Percentiles rank a stretch among this genome's conserved stretches.
These are phyloP conservation scores for Pseudolaguvia tuberculata DNA, from an alignment of 2,113 vertebrate species.

Conservation along the genomic window DNA sequence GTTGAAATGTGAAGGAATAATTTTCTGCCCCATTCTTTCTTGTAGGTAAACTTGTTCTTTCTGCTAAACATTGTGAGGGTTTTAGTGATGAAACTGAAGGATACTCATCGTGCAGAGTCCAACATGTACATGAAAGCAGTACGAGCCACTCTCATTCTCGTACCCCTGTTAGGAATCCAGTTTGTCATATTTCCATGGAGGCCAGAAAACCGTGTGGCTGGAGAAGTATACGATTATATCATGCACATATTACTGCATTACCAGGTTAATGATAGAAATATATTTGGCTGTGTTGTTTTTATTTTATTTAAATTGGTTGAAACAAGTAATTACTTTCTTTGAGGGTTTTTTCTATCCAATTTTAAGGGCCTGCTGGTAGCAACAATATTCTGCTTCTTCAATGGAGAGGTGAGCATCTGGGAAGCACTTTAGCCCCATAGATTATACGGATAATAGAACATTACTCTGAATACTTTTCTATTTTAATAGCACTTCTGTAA, in stretches of 20 bases:
- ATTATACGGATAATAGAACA: not conserved
- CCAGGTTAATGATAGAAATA: slow-evolving; percentile 72
- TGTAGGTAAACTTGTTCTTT: slow-evolving; percentile 95
- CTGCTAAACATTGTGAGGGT: slow-evolving; percentile 94
- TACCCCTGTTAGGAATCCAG: slow-evolving; percentile 92
- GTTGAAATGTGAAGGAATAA: not conserved
- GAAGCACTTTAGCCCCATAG: not conserved
- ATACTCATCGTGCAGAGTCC: slow-evolving; percentile 85
- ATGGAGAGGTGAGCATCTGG: slow-evolving; percentile 81
- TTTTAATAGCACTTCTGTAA: too few relatives aligned
- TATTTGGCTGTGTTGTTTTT: not conserved
- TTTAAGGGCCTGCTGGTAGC: slow-evolving; percentile 90
- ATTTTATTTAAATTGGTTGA: not conserved
- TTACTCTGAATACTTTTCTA: not conserved
- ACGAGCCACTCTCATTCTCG: slow-evolving; percentile 89
- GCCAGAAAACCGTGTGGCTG: slow-evolving; percentile 85
- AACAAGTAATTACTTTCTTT: slow-evolving; percentile 5
- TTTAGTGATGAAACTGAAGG: slow-evolving; percentile 86
- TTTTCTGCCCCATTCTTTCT: slow-evolving; percentile 35
- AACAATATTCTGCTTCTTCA: slow-evolving; percentile 98
- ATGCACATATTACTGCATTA: slow-evolving; percentile 98
- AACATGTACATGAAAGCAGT: slow-evolving; percentile 99
- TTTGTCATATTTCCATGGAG: slow-evolving; percentile 96
- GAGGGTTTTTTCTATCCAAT: slow-evolving; percentile 22
- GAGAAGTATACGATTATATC: slow-evolving; percentile 90